Base-by-base conservation (phyloP, 2,797 vertebrate species). In the Hozukius guyotensis region DNA sequence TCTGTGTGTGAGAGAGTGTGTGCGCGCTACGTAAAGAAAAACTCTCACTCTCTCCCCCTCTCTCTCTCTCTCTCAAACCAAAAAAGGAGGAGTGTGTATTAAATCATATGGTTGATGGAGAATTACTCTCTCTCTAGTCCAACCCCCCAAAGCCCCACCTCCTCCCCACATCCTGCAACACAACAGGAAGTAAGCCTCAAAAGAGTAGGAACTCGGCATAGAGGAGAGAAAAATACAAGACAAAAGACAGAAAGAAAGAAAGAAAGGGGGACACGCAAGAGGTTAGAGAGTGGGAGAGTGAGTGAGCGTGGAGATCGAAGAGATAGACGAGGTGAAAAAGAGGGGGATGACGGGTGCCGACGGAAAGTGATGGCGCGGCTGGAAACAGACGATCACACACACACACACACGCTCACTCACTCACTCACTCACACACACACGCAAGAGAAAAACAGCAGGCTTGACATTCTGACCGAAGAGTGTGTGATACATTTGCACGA, bases 301-400 rank as follows among this genome's bases (percentile, higher is more conserved):
- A 70, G 88, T 52, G 86, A 85, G 88, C 27, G 78, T 72, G 52
- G 78, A 86, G 86, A 85, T 83, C 12, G 75, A 79, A 82, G 63
- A 87, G 90, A 87, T 86, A 86, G 62, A 83, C 2, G 31, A 88
- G 83, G 80, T 65, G 85, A 92, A 89, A 91, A 85, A 83, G 89
- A 90, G 84, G 90, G 88, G 92, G 92, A 84, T 84, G 88, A 90
- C 61, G 72, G 64, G 77, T 82, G 75, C 60, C 27, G 78, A 86
- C 67, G 94, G 95, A 95, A 95, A 95, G 89, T 93, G 93, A 92
- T 92, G 89, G 89, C 82, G 89, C 72, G 87, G 89, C 88, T 95
- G 95, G 95, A 95, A 95, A 95, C 78, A 93, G 87, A 68, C 77
- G 70, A 88, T 93, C 94, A 93, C 91, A 60, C 81, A 53, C 78